These are phyloP conservation scores for Chlorops oryzae DNA, from an alignment of 1,140 invertebrate genomes.

Conservation along the genomic window DNA sequence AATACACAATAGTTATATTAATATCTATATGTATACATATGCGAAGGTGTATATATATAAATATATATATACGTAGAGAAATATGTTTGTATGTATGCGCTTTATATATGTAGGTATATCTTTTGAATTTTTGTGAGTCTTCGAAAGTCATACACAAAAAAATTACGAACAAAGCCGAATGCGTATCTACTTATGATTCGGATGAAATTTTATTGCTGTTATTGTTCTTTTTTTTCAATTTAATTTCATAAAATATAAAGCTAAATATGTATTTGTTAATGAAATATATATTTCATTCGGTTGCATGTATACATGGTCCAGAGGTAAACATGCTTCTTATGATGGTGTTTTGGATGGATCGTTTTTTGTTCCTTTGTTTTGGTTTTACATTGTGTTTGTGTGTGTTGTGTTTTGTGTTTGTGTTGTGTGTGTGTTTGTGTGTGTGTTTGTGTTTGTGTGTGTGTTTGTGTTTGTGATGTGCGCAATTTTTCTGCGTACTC, in stretches of 20 bases:
- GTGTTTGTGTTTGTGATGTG: no score
- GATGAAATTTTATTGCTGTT: no score
- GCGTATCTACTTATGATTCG: no score
- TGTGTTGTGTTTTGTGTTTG: not conserved
- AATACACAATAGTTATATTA: not conserved
- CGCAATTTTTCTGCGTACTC: no score
- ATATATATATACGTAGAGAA: not conserved
- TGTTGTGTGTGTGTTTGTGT: not conserved
- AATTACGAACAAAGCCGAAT: no score
- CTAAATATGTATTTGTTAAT: no score
- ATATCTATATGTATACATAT: not conserved
- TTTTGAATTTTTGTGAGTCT: not conserved
- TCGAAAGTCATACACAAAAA: no score
- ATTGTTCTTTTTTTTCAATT: conserved; percentile 4
- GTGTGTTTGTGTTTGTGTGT: not conserved
- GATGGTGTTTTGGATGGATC: no score
- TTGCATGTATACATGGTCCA: no score
- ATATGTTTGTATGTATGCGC: not conserved
- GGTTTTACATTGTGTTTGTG: not conserved
- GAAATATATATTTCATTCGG: no score
- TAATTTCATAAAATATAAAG: no score
- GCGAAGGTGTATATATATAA: not conserved
- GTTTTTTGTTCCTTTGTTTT: not conserved
- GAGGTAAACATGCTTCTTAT: no score
- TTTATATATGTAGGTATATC: conserved; percentile 3